These are phyloP conservation scores for Spisula subtruncata DNA, from an alignment of 2,888 invertebrate genomes.

Conservation along the genomic window DNA sequence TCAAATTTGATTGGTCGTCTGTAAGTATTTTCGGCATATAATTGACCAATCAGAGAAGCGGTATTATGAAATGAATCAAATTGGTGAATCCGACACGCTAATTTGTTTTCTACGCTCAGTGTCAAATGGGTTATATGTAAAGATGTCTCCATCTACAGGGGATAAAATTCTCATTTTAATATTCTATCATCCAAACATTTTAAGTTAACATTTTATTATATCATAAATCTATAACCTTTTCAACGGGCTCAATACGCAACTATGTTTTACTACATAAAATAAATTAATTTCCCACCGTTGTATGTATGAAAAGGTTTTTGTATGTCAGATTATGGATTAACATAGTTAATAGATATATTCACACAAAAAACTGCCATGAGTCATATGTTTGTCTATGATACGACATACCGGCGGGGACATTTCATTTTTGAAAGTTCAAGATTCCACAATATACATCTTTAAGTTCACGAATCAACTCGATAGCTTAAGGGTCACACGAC, in stretches of 20 bases:
- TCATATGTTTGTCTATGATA: neutral
- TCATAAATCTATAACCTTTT: neutral
- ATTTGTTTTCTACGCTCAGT: neutral
- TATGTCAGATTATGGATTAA: neutral
- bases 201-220: neutral
- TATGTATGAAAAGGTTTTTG: neutral
- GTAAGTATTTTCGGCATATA: no score
- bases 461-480: no score
- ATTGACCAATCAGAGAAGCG: neutral
- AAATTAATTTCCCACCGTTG: neutral
- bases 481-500: no score
- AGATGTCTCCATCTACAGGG: neutral
- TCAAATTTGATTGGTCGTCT: no score
- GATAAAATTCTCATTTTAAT: neutral
- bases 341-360: neutral
- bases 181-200: neutral
- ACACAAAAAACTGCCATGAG: neutral
- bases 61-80: neutral
- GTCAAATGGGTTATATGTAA: neutral
- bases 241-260: neutral
- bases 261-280: neutral
- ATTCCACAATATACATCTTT: no score
- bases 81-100: neutral
- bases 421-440: no score
- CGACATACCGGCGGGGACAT: no score